A percentile compares a stretch with the other conserved stretches of the same genome.
These are phyloP conservation scores for Anastrepha ludens DNA, from an alignment of 1,140 invertebrate genomes.

Conservation along the genomic window DNA sequence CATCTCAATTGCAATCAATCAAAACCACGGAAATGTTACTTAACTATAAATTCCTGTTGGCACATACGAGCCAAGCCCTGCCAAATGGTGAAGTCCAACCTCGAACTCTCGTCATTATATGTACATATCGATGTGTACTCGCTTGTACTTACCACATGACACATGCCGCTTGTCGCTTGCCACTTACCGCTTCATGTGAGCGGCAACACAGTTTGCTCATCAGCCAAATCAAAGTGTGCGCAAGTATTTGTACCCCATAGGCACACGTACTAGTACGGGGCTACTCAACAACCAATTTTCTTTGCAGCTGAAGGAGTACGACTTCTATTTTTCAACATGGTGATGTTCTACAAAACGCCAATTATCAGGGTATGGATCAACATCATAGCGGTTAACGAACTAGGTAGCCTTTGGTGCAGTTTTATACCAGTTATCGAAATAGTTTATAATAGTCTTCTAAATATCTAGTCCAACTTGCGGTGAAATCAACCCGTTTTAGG, in stretches of 20 bases:
- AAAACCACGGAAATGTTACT: conserved; percentile 52
- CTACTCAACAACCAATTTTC: no score
- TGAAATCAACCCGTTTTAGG: no score
- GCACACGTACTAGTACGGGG: not conserved
- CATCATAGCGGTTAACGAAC: no score
- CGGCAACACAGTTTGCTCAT: conserved; percentile 13
- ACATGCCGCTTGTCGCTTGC: conserved; percentile 43
- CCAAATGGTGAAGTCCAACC: not conserved
- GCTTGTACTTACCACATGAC: not conserved
- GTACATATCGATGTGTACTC: not conserved
- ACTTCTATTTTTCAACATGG: no score
- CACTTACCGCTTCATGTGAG: conserved; percentile 30
- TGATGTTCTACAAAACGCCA: no score
- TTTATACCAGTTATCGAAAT: no score
- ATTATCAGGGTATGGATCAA: no score
- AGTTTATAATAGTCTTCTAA: no score
- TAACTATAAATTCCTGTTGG: conserved; percentile 38
- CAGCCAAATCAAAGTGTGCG: not conserved
- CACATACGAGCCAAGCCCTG: not conserved
- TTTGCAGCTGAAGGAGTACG: no score
- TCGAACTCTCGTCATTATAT: not conserved
- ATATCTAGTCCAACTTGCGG: no score
- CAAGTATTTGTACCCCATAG: not conserved
- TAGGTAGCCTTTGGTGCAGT: no score
- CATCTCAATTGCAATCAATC: conserved; percentile 54